A percentile compares a stretch with the other conserved stretches of the same genome.
phyloP scores from a whole-genome alignment of 1,140 invertebrate genomes.

The Cephus cinctus region DNA sequence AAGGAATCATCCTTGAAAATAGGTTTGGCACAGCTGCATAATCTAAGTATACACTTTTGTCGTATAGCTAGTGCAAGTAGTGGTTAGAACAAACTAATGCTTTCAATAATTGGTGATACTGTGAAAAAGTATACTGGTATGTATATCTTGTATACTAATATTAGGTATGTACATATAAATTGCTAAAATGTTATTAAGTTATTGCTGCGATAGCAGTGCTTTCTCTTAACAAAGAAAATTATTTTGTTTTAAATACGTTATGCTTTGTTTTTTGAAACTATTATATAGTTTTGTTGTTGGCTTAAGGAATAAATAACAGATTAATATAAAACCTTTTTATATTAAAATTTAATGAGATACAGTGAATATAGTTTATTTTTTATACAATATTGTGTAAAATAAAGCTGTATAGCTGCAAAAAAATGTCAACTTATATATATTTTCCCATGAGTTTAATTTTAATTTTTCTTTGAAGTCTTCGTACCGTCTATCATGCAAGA shows the following conservation, averaged over 20 bases:
- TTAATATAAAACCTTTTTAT: slow-evolving; percentile 1
- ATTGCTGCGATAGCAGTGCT: too few relatives aligned
- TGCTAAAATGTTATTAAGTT: too few relatives aligned
- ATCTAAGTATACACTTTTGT: slow-evolving; percentile 38
- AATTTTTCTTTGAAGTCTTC: too few relatives aligned
- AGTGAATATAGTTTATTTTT: slow-evolving; percentile 9
- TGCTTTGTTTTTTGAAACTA: too few relatives aligned
- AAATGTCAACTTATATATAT: too few relatives aligned
- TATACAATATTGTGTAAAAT: slow-evolving; percentile 20
- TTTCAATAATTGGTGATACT: background rate
- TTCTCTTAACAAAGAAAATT: too few relatives aligned
- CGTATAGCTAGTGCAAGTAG: slow-evolving; percentile 26
- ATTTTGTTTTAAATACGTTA: too few relatives aligned
- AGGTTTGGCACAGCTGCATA: slow-evolving; percentile 43
- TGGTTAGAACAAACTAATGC: too few relatives aligned
- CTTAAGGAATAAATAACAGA: background rate
- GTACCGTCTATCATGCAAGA: too few relatives aligned
- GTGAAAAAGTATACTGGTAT: background rate
- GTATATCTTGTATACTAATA: too few relatives aligned
- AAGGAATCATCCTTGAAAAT: slow-evolving; percentile 29
- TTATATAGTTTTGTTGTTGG: background rate
- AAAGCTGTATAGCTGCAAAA: slow-evolving; percentile 23
- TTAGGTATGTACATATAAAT: too few relatives aligned
- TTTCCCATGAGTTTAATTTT: too few relatives aligned
- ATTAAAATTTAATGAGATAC: slow-evolving; percentile 5